Evolutionary conservation across 2,797 vertebrate species (phyloP).

Genomic region (Brachymystax lenok): DNA sequence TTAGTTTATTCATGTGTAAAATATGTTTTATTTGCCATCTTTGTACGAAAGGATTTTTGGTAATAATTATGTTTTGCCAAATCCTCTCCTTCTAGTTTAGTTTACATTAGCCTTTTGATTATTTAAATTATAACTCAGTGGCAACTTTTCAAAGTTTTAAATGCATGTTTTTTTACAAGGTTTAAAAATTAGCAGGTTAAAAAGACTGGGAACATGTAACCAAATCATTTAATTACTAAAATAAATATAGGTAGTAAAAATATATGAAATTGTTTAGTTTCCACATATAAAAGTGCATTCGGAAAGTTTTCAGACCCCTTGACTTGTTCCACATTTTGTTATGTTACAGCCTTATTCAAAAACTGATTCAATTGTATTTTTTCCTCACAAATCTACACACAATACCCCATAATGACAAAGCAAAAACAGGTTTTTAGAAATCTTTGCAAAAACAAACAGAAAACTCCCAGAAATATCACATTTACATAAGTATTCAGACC

Average conservation of each 20-base stretch:
- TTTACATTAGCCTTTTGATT: not conserved
- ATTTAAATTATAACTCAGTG: not conserved
- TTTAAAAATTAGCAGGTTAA: not conserved
- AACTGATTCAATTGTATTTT: too few relatives aligned
- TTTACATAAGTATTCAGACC: too few relatives aligned
- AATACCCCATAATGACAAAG: too few relatives aligned
- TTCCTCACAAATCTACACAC: too few relatives aligned
- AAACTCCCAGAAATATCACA: too few relatives aligned
- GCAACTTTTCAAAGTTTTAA: not conserved
- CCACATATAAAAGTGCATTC: too few relatives aligned
- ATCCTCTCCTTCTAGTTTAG: constrained; percentile 8
- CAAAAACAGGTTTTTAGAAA: too few relatives aligned
- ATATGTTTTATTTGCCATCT: constrained; percentile 44
- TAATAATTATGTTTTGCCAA: too few relatives aligned
- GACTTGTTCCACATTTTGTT: too few relatives aligned
- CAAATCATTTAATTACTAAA: not conserved
- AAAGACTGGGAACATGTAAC: not conserved
- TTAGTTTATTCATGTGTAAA: constrained; percentile 39
- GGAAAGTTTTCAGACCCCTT: too few relatives aligned
- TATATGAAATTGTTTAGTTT: not conserved
- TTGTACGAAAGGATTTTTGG: constrained; percentile 30
- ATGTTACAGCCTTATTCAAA: too few relatives aligned
- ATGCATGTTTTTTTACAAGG: not conserved
- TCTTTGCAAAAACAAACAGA: too few relatives aligned
- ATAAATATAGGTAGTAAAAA: not conserved